These are phyloP conservation scores for Tragulus kanchil DNA, from an alignment of 2,113 vertebrate genomes.

Conservation along the genomic window DNA sequence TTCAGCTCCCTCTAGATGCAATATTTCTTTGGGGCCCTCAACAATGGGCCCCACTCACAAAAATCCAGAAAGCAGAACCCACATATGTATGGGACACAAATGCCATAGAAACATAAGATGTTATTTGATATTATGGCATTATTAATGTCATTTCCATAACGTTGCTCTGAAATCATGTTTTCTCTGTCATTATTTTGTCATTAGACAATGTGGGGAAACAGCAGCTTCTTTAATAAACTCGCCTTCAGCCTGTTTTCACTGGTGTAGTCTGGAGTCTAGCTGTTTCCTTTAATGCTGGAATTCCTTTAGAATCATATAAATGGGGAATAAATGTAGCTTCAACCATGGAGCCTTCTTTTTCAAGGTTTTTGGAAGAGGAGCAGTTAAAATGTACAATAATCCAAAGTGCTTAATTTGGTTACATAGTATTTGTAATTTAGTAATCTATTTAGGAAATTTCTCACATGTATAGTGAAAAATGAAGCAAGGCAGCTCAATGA, in stretches of 20 bases:
- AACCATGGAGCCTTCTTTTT: neutral
- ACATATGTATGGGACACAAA: neutral
- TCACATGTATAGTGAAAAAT: neutral
- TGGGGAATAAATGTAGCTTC: neutral
- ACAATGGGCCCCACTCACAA: neutral
- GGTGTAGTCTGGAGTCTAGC: neutral
- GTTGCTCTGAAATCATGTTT: neutral
- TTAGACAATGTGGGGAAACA: neutral
- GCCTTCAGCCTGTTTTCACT: neutral
- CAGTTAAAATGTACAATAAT: neutral
- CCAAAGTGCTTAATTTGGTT: neutral
- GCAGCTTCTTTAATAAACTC: neutral
- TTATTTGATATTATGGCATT: neutral
- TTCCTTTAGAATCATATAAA: neutral
- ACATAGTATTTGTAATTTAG: neutral
- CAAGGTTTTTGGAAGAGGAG: conserved; percentile 41
- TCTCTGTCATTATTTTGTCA: conserved; percentile 19
- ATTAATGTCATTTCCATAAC: neutral
- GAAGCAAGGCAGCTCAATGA: neutral
- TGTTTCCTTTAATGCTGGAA: neutral
- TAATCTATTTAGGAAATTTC: neutral
- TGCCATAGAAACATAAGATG: neutral
- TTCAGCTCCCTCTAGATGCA: neutral
- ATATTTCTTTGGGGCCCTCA: neutral
- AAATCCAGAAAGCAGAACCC: neutral